Conservation (phyloP, 35 echinoderm and acorn worm species). For the Heliocidaris erythrogramma region DNA sequence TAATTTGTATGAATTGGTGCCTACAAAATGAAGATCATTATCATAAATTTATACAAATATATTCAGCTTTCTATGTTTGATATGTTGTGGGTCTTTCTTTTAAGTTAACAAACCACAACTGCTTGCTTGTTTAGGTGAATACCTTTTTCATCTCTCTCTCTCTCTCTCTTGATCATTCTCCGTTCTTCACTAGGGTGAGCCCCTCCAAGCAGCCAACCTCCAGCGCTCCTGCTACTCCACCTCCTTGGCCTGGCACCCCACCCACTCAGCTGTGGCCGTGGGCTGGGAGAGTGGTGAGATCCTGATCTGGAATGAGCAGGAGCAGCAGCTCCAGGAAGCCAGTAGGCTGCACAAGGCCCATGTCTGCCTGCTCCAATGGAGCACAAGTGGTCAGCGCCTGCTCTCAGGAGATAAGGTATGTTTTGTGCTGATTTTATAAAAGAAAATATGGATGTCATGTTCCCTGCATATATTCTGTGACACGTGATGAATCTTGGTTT, state of each 20-base stretch:
- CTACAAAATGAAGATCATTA: too few relatives aligned
- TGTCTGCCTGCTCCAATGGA: constrained; percentile 82
- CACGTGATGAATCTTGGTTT: too few relatives aligned
- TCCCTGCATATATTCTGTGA: too few relatives aligned
- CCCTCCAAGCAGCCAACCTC: constrained; percentile 60
- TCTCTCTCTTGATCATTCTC: neutral
- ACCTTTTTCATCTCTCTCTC: too few relatives aligned
- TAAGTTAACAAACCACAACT: neutral
- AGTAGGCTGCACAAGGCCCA: constrained; percentile 83
- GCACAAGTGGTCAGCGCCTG: constrained; percentile 66
- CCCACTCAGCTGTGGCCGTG: constrained; percentile 69
- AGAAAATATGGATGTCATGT: neutral
- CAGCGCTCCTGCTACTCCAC: constrained; percentile 79
- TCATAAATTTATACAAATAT: too few relatives aligned
- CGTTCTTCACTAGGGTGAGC: constrained; percentile 75
- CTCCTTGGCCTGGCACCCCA: constrained; percentile 85
- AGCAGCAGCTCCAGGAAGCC: constrained; percentile 81
- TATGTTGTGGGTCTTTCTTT: neutral
- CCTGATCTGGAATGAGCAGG: constrained; percentile 86
- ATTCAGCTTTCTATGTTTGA: too few relatives aligned
- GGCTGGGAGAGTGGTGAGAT: constrained; percentile 94
- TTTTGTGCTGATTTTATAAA: neutral
- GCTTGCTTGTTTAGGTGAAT: too few relatives aligned
- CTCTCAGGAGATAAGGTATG: constrained; percentile 88
- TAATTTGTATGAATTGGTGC: too few relatives aligned